Percentiles rank a stretch among this genome's conserved stretches.
These are phyloP conservation scores for Drosophila algonquin DNA, from an alignment of 2,888 invertebrate genomes.

Conservation along the genomic window DNA sequence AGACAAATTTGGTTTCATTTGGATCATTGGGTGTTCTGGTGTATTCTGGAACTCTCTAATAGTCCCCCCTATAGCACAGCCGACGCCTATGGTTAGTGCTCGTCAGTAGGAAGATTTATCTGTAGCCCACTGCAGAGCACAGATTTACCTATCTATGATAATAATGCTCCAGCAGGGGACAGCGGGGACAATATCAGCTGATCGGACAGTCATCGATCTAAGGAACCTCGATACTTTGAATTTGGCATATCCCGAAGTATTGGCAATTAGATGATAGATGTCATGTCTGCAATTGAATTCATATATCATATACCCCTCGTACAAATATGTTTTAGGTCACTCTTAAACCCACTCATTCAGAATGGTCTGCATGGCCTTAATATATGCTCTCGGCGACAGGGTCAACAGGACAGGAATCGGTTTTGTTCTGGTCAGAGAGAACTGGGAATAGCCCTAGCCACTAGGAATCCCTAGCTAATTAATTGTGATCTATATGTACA, in stretches of 20 bases:
- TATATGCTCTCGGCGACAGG: neutral
- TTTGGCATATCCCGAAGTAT: neutral
- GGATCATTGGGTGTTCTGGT: neutral
- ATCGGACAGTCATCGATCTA: constrained; percentile 10
- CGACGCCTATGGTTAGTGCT: neutral
- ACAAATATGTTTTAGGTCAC: no score
- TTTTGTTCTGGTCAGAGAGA: neutral
- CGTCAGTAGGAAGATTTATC: neutral
- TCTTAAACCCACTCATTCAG: neutral
- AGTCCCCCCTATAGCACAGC: neutral
- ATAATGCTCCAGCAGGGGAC: constrained; percentile 17
- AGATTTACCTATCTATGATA: constrained; percentile 59
- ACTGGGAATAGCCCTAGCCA: neutral
- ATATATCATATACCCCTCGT: no score
- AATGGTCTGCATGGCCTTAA: neutral
- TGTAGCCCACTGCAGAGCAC: constrained; percentile 26
- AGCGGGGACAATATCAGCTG: constrained; percentile 35
- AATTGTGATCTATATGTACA: neutral
- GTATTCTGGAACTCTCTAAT: neutral
- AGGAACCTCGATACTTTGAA: neutral
- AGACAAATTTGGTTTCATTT: neutral
- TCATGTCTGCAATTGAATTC: neutral
- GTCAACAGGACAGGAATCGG: no score
- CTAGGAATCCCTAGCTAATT: neutral
- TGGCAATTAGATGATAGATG: neutral